These are phyloP conservation scores for Mamestra configurata DNA, from an alignment of 1,140 invertebrate genomes.

Conservation along the genomic window DNA sequence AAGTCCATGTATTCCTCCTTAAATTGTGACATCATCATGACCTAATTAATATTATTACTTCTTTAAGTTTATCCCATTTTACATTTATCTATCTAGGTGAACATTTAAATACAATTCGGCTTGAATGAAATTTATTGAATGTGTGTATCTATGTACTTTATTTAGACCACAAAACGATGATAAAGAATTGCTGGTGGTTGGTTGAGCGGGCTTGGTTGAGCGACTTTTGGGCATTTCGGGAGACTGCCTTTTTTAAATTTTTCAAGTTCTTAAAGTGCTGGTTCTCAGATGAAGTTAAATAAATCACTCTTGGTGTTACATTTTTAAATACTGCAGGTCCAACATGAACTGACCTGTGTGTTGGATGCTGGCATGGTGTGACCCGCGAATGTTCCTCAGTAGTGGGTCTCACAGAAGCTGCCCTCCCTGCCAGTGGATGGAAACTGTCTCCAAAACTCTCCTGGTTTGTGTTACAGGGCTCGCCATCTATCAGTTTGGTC, in stretches of 20 bases:
- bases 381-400: conserved; percentile 70
- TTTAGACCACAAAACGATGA: too few species aligned
- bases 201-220: too few species aligned
- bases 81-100: not conserved
- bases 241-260: too few species aligned
- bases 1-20: too few species aligned
- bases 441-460: conserved; percentile 82
- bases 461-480: conserved; percentile 73
- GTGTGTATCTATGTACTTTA: not conserved
- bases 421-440: conserved; percentile 70
- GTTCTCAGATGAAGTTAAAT: too few species aligned
- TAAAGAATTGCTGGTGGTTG: too few species aligned
- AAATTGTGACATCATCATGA: not conserved
- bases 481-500: conserved; percentile 81
- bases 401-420: conserved; percentile 62
- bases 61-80: not conserved
- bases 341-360: conserved; percentile 69
- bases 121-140: not conserved
- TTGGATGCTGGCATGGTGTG: conserved; percentile 68
- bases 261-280: too few species aligned
- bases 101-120: not conserved
- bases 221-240: too few species aligned
- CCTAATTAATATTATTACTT: not conserved
- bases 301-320: too few species aligned
- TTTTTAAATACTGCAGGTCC: too few species aligned